These are phyloP conservation scores for Microtus oregoni DNA, from an alignment of 2,113 vertebrate species.

Conservation along the genomic window DNA sequence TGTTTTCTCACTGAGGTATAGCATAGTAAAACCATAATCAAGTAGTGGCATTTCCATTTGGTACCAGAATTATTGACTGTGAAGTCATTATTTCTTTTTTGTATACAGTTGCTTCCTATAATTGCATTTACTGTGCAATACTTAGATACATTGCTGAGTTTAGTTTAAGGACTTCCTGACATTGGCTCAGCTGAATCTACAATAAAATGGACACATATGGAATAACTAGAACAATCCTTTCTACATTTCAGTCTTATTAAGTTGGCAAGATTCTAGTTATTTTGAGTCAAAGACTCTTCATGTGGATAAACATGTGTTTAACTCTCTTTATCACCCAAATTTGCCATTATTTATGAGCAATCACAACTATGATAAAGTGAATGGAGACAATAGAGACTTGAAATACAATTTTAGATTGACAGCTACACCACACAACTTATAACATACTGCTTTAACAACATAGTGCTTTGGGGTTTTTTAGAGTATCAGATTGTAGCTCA, in stretches of 20 bases:
- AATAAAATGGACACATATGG: not conserved
- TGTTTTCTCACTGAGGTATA: not conserved
- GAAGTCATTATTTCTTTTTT: not conserved
- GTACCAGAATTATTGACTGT: conserved; percentile 26
- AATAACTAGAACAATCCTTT: not conserved
- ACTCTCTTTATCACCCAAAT: not conserved
- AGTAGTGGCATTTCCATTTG: conserved; percentile 29
- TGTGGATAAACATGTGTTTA: not conserved
- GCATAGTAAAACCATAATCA: not conserved
- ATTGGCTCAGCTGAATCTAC: not conserved
- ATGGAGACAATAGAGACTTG: not conserved
- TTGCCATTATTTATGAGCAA: conserved; percentile 23
- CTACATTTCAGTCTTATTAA: not conserved
- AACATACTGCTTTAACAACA: no score
- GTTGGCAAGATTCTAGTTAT: not conserved
- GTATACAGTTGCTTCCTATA: not conserved
- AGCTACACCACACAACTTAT: not conserved
- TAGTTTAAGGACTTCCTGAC: not conserved
- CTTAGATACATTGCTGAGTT: not conserved
- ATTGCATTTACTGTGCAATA: conserved; percentile 18
- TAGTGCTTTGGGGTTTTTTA: not conserved
- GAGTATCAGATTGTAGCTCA: not conserved
- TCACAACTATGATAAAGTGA: not conserved
- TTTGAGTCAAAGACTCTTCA: not conserved
- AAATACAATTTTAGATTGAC: not conserved